Base-by-base conservation (phyloP, 2,888 invertebrate genomes). In the Acanthacorydalis orientalis region DNA sequence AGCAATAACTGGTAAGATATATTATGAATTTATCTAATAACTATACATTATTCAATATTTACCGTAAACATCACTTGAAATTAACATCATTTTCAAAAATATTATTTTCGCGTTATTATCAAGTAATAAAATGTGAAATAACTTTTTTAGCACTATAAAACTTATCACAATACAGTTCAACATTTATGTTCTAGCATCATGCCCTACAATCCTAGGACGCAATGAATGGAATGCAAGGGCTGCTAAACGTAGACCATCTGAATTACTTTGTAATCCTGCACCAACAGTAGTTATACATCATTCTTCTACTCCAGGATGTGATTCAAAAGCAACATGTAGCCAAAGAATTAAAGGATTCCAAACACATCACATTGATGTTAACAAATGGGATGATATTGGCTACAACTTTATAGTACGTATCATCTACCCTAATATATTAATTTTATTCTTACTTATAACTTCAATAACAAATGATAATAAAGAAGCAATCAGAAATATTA, bases 281-380 rank as follows among this genome's bases (percentile, higher is more conserved):
- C 63, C 61, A 2, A 59, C 59, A 45, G 59, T 63, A 7, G 53
- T 72, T 1, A 59, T 72, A 48, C 70, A 70, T 56, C 70, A 72
- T 52, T 63, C 69, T 3, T 63, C 58, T 6, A 57, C 60, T 1
- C 53, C 58, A 7, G 40, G 53, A 12, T 72, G 72, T 49, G 57
- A 55, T 1, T 62, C 57, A 2, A 56, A 55, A 48, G 57, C 57
- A 7, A 52, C 58, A 12, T 71, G 71, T 51, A 61, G 61, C 50
- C 53, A 58, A 2, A 55, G 57, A 53, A 57, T 69, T 10, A 60
- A 63, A 57, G 52, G 53, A 33, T 61, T 70, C 40, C 70, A 71
- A 59, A 53, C 55, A 44, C 53, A 56, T 45, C 64, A 65, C 48
- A 63, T 63, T 53, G 52, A 56, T 41, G 49, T 49, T 15, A 55